Evolutionary conservation across 2,888 invertebrate species (phyloP), one percentile per base, ranked within the genome.

Genomic region (Pemphredon lugubris): DNA sequence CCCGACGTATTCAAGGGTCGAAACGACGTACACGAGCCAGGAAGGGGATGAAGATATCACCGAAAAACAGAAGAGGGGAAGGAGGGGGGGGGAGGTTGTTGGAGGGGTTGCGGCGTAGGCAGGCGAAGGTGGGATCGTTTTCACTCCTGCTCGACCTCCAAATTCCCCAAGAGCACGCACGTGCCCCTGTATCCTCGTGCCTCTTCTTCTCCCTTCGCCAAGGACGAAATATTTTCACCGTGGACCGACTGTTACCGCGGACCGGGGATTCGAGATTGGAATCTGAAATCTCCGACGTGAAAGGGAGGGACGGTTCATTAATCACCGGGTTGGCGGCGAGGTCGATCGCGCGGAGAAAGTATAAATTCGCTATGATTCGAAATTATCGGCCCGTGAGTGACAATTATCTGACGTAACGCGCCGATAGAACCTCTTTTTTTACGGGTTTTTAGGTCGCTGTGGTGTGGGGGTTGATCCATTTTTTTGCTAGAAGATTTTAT

Each of bases 101-200:
- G n/a, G n/a, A n/a, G n/a, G n/a, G n/a, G n/a, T n/a, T n/a, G n/a
- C n/a, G n/a, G n/a, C n/a, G n/a, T n/a, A n/a, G n/a, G n/a, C n/a
- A n/a, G n/a, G n/a, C n/a, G n/a, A n/a, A n/a, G n/a, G 9, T 37
- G 57, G 37, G 50, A 53, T 75, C 77, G 66, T 77, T 80, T 61
- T 75, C 70, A 45, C 65, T 58, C 57, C 47, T 67, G 66, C 54
- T 44, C 73, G 82, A 83, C 83, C 84, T 84, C 84, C 66, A 82
- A 71, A 84, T 77, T 77, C 72, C 74, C 76, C 77, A 82, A 80
- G 80, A 83, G 59, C 83, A 79, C 78, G 82, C 84, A 83, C 83
- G 83, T 84, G 83, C 54, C 75, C 63, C 60, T 30, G 44, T 44
- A 23, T 34, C 44, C 71, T 23, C 54, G 50, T 63, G 57, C 45